Base-by-base conservation (phyloP, 2,888 invertebrate species). In the Zygogramma bicolorata region DNA sequence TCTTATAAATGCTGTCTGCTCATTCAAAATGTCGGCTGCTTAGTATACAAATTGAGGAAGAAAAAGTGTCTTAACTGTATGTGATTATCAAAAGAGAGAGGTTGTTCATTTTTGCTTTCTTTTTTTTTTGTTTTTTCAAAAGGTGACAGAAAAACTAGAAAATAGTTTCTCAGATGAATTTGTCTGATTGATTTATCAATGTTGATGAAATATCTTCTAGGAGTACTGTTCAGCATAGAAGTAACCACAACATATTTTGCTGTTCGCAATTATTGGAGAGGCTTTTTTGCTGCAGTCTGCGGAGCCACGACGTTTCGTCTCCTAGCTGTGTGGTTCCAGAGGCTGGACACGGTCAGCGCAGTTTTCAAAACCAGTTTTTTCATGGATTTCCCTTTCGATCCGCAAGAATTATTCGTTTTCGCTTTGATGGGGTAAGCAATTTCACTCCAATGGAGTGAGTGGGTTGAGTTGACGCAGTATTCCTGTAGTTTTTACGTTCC, bases 161-260 rank as follows among this genome's bases (percentile, higher is more conserved):
- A n/a, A n/a, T n/a, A n/a, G n/a, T n/a, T n/a, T n/a, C n/a, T n/a
- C n/a, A n/a, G n/a, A n/a, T n/a, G n/a, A n/a, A n/a, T n/a, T n/a
- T n/a, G n/a, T n/a, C n/a, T n/a, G n/a, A n/a, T n/a, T n/a, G n/a
- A n/a, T n/a, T n/a, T n/a, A n/a, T n/a, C n/a, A n/a, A n/a, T 8
- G 22, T 1, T 25, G 15, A 27, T 59, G 10, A 1, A n/a, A 49
- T 59, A 1, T 63, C 22, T 74, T 59, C 27, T 88, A 94, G 96
- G 99, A 81, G 99, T 99, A 0, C 89, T 99, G 68, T 99, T 99
- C 88, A 98, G 98, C 81, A 99, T 99, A 81, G 99, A 99, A 90
- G 99, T 99, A 88, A 99, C 99, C 22, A 97, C 99, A 0, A 98
- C 97, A 0, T 99, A 98, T 87, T 99, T 99, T 88, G 99, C 99